Evolutionary conservation across 2,888 invertebrate genomes (phyloP).

Genomic region (Xanthia togata): DNA sequence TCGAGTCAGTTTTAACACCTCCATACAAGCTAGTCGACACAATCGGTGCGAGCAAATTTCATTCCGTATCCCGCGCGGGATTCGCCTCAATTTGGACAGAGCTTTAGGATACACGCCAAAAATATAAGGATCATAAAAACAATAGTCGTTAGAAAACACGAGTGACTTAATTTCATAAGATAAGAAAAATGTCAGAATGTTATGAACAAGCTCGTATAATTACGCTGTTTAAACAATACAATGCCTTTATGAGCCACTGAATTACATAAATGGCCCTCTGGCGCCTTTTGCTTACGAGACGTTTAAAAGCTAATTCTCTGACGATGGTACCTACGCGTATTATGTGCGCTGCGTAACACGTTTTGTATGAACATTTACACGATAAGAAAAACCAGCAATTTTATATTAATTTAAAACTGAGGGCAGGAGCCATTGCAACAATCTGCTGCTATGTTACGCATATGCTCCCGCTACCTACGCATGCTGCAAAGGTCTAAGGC

Average conservation of each 20-base stretch:
- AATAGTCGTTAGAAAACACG: conserved; percentile 68
- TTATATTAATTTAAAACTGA: no score
- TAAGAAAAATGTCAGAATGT: conserved; percentile 68
- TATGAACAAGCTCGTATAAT: conserved; percentile 67
- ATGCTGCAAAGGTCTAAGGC: no score
- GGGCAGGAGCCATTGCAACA: no score
- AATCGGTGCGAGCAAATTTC: background rate
- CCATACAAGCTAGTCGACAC: background rate
- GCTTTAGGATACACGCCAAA: conserved; percentile 4
- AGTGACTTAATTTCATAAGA: conserved; percentile 67
- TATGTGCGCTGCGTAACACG: conserved; percentile 26
- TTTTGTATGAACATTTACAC: background rate
- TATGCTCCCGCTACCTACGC: no score
- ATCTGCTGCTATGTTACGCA: no score
- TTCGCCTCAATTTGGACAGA: background rate
- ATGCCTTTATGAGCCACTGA: conserved; percentile 67
- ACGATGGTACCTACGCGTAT: conserved; percentile 9
- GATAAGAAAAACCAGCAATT: no score
- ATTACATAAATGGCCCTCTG: conserved; percentile 62
- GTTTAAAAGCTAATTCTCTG: conserved; percentile 52
- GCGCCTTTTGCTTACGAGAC: conserved; percentile 51
- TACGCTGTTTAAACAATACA: conserved; percentile 67
- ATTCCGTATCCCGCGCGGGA: background rate
- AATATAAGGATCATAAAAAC: conserved; percentile 53
- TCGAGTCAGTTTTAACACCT: background rate